phyloP scores from a whole-genome alignment of 2,888 invertebrate species.

The Plebejus argus region DNA sequence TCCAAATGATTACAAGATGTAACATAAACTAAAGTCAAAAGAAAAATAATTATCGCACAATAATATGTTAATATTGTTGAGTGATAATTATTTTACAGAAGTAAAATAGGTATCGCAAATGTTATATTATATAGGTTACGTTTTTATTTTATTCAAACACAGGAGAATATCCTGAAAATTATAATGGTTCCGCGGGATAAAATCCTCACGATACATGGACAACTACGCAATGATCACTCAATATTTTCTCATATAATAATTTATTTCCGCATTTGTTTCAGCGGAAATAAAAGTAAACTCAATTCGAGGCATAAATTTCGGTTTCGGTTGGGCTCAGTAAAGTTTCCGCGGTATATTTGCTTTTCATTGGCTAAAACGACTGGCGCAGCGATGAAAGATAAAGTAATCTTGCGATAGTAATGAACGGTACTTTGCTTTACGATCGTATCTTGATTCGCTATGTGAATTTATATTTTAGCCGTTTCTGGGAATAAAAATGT shows the following conservation, averaged over 20 bases:
- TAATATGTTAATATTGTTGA: too few species aligned
- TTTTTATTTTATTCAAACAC: too few species aligned
- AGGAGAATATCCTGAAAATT: too few species aligned
- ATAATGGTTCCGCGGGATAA: too few species aligned
- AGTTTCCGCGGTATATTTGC: slow-evolving; percentile 4
- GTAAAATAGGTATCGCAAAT: too few species aligned
- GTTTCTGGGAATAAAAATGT: background rate
- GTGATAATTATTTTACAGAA: too few species aligned
- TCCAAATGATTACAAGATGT: too few species aligned
- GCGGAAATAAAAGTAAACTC: background rate
- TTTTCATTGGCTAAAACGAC: slow-evolving; percentile 1
- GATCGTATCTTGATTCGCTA: background rate
- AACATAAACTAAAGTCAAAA: too few species aligned
- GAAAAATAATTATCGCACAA: too few species aligned
- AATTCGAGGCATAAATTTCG: background rate
- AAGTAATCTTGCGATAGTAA: background rate
- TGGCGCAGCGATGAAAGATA: background rate
- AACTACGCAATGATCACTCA: too few species aligned
- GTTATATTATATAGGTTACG: too few species aligned
- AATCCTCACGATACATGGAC: too few species aligned
- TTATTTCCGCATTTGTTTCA: background rate
- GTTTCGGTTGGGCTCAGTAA: background rate
- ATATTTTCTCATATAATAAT: background rate
- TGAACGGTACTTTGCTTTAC: slow-evolving; percentile 6
- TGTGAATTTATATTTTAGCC: background rate